These are phyloP conservation scores for Eremophila alpestris DNA, from an alignment of 2,797 vertebrate species.

Conservation along the genomic window DNA sequence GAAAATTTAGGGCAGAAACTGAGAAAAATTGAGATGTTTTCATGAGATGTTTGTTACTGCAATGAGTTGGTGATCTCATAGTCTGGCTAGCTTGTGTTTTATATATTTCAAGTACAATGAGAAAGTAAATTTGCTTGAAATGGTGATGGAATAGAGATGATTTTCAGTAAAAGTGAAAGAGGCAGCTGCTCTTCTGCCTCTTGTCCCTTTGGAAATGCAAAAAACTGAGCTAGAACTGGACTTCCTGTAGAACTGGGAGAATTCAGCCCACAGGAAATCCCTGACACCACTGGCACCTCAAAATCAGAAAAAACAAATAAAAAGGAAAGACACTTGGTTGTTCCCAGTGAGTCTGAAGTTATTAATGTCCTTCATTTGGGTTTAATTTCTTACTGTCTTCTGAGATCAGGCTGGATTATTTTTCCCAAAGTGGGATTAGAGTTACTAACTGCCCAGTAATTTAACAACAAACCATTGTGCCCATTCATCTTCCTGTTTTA, in stretches of 20 bases:
- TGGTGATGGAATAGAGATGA: neutral
- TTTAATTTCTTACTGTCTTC: neutral
- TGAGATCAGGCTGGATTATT: neutral
- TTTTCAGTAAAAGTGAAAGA: neutral
- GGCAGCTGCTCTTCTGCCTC: neutral
- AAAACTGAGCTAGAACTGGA: neutral
- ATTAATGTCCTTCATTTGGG: rapidly evolving
- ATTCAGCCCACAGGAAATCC: neutral
- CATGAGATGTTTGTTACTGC: neutral
- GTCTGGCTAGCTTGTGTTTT: neutral
- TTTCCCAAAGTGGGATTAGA: neutral
- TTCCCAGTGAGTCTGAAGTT: neutral
- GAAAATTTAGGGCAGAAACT: neutral
- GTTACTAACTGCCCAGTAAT: neutral
- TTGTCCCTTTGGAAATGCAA: neutral
- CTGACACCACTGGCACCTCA: neutral
- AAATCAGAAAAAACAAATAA: neutral
- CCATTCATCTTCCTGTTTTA: neutral
- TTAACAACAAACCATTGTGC: neutral
- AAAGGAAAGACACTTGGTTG: rapidly evolving
- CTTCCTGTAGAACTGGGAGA: neutral
- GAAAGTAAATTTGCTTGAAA: neutral
- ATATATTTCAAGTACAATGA: neutral
- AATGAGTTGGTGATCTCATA: neutral
- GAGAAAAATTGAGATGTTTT: neutral